These are phyloP conservation scores for Benitochromis conjunctus DNA, from an alignment of 2,113 vertebrate genomes.

Conservation along the genomic window DNA sequence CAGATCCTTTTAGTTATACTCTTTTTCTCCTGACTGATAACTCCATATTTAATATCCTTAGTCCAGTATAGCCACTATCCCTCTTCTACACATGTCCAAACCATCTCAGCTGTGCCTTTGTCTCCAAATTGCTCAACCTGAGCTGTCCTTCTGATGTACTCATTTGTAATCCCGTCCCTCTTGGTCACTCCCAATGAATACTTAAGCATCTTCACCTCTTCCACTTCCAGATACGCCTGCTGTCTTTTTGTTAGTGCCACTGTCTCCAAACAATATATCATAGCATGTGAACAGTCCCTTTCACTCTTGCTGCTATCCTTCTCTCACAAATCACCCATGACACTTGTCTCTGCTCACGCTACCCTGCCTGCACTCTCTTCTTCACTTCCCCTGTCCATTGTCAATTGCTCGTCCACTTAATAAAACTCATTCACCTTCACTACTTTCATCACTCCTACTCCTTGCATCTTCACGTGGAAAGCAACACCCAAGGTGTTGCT, in stretches of 20 bases:
- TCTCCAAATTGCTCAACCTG: not conserved
- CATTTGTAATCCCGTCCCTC: not conserved
- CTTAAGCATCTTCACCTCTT: not conserved
- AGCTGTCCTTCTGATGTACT: not conserved
- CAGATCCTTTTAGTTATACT: not conserved
- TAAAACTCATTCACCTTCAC: not conserved
- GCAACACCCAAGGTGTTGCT: not conserved
- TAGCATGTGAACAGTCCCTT: not conserved
- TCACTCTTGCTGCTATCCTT: not conserved
- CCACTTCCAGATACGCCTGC: not conserved
- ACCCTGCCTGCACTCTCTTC: not conserved
- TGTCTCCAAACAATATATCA: not conserved
- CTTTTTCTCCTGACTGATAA: not conserved
- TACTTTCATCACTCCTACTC: not conserved
- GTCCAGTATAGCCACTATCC: not conserved
- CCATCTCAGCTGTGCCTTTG: not conserved
- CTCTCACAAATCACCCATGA: not conserved
- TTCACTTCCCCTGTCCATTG: not conserved
- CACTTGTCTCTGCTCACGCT: not conserved
- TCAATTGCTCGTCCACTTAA: not conserved
- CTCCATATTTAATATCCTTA: not conserved
- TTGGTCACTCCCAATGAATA: not conserved
- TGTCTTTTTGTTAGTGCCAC: not conserved
- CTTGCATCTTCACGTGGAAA: not conserved
- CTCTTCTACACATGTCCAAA: not conserved